These are phyloP conservation scores for Pelecanoides urinatrix DNA, from an alignment of 2,113 vertebrate genomes.

Conservation along the genomic window DNA sequence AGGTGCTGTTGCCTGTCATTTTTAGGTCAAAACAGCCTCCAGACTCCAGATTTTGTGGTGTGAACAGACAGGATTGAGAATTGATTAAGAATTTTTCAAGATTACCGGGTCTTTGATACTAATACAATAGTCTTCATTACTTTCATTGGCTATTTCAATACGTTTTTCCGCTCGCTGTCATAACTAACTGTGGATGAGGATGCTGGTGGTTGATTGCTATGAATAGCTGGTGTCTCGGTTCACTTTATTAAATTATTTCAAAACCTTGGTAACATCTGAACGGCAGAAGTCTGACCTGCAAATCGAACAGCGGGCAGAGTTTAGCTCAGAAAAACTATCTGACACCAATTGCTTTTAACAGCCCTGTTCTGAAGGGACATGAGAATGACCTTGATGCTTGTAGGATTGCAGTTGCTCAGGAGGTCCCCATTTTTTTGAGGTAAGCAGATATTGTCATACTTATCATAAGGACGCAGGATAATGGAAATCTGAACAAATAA, in stretches of 20 bases:
- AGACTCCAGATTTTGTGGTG: background rate
- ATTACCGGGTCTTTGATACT: background rate
- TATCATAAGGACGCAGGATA: background rate
- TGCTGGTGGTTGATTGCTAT: background rate
- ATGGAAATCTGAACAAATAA: background rate
- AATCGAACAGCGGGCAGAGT: background rate
- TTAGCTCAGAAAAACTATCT: constrained; percentile 9
- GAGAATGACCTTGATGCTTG: background rate
- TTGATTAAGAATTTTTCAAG: background rate
- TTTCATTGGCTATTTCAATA: background rate
- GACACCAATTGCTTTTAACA: background rate
- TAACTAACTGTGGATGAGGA: background rate
- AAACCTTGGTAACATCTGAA: background rate
- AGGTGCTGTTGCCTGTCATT: background rate
- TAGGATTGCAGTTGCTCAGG: background rate
- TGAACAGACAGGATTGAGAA: background rate
- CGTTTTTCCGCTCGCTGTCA: rapidly evolving
- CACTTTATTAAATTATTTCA: background rate
- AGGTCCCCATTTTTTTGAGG: background rate
- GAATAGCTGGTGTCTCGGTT: background rate
- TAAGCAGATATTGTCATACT: background rate
- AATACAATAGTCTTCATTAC: background rate
- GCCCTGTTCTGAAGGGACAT: background rate
- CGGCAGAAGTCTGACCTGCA: background rate
- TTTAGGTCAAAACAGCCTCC: background rate